These are phyloP conservation scores for Camelus dromedarius DNA, from an alignment of 2,113 vertebrate genomes.

Conservation along the genomic window DNA sequence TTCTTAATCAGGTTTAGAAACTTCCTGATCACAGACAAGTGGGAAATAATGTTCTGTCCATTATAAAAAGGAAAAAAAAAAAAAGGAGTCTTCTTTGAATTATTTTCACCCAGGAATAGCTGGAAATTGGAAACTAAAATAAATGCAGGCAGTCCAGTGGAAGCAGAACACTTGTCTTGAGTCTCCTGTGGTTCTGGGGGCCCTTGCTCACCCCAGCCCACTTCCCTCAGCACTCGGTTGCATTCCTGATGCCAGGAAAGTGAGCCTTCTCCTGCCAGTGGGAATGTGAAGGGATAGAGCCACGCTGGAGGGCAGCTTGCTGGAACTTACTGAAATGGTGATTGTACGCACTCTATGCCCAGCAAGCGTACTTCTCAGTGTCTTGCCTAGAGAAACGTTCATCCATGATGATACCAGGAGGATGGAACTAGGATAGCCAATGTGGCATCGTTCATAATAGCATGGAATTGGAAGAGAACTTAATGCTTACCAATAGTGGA, in stretches of 20 bases:
- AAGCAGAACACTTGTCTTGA: neutral
- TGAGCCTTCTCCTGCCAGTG: neutral
- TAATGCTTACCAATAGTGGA: neutral
- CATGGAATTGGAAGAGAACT: neutral
- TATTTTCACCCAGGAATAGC: neutral
- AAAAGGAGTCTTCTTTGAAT: neutral
- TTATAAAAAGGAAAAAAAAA: neutral
- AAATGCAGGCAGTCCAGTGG: neutral
- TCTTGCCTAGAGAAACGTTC: neutral
- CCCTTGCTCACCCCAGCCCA: neutral
- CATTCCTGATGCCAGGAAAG: neutral
- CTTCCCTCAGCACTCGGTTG: neutral
- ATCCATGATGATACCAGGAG: no score
- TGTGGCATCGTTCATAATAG: neutral
- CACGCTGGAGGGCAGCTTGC: neutral
- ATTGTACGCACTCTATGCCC: neutral
- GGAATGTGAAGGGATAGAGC: neutral
- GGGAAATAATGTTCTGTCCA: conserved; percentile 22
- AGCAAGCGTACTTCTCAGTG: neutral
- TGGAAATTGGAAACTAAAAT: neutral
- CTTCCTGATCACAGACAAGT: conserved; percentile 40
- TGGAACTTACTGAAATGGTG: neutral
- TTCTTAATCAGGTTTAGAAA: conserved; percentile 53
- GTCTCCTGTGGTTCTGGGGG: neutral
- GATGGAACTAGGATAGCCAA: neutral